phyloP scores from a whole-genome alignment of 1,140 invertebrate species.

The Brachionus asplanchnoidis region DNA sequence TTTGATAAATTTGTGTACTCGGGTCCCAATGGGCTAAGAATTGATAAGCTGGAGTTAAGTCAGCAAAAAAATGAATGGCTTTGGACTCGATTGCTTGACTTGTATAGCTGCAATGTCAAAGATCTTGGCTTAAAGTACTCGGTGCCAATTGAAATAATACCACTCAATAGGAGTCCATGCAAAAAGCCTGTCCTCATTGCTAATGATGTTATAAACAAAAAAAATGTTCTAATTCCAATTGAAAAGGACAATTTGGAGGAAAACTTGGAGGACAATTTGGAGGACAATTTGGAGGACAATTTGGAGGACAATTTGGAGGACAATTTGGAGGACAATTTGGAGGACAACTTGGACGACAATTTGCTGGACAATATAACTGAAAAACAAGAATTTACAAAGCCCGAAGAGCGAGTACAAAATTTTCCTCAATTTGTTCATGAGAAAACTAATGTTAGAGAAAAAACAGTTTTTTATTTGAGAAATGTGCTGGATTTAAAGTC shows the following conservation, averaged over 20 bases:
- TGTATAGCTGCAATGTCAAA: neutral
- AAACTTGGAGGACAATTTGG: neutral
- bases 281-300: neutral
- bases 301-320: neutral
- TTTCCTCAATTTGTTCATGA: neutral
- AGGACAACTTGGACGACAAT: neutral
- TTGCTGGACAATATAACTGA: neutral
- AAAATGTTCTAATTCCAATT: neutral
- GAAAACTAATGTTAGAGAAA: neutral
- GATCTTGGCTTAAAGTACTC: neutral
- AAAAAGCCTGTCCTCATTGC: neutral
- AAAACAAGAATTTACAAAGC: neutral
- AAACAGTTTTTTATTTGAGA: constrained; percentile 3
- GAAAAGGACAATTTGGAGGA: neutral
- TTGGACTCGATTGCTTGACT: neutral
- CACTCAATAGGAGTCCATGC: neutral
- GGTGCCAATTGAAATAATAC: constrained; percentile 21
- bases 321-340: too few relatives aligned
- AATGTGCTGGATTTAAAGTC: neutral
- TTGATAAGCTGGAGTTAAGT: neutral
- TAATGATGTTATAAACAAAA: neutral
- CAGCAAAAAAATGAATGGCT: neutral
- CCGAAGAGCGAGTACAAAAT: neutral
- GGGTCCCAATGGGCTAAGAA: neutral
- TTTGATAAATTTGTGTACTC: constrained; percentile 10